These are phyloP conservation scores for Cepaea nemoralis DNA, from an alignment of 1,140 invertebrate genomes.

Conservation along the genomic window DNA sequence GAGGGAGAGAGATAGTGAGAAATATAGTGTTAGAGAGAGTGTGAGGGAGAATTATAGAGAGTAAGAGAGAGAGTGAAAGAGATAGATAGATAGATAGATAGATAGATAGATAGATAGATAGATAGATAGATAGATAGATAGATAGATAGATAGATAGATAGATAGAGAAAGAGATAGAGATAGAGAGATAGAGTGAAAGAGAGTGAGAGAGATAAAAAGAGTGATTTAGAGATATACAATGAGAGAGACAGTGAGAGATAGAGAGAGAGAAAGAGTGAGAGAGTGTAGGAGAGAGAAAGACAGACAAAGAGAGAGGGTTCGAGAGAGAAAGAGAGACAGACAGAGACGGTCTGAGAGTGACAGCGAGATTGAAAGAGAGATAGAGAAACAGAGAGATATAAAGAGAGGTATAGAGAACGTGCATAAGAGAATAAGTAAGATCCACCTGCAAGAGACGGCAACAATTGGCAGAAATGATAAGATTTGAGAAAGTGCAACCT, in stretches of 20 bases:
- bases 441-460: too few species aligned
- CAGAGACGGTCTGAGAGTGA: slow-evolving; percentile 18
- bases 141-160: neutral
- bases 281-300: too few species aligned
- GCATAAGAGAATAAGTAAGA: too few species aligned
- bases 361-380: slow-evolving; percentile 8
- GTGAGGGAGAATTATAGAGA: slow-evolving; percentile 1
- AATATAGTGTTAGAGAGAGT: neutral
- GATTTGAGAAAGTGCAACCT: too few species aligned
- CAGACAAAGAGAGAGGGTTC: neutral
- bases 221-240: neutral
- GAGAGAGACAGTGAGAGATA: too few species aligned
- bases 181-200: too few species aligned
- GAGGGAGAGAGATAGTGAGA: slow-evolving; percentile 23
- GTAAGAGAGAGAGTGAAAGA: too few species aligned
- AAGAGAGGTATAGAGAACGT: too few species aligned
- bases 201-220: too few species aligned
- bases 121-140: neutral
- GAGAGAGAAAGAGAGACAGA: neutral
- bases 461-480: too few species aligned
- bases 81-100: neutral
- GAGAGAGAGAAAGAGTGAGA: too few species aligned
- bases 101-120: slow-evolving; percentile 1
- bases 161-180: too few species aligned
- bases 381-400: slow-evolving; percentile 6